Evolutionary conservation across 2,888 invertebrate species (phyloP), one percentile per base, ranked within the genome.

Genomic region (Drosophila limbata): DNA sequence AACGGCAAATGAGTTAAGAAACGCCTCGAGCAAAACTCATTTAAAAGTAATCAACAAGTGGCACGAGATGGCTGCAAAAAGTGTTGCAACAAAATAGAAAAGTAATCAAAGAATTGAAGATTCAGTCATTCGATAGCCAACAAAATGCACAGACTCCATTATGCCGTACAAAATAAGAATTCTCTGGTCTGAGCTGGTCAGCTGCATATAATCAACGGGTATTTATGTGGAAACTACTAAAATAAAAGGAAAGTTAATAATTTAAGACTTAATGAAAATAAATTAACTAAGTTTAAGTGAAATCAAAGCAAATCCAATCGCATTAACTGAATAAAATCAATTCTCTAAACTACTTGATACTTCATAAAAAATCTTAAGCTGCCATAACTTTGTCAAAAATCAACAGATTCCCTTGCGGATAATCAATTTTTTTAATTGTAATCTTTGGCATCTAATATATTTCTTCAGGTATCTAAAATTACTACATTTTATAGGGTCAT

Each of bases 21-120:
- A 69, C 69, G 85, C 81, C 82, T 57, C 45, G 51, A 76, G 87
- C 69, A 66, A 83, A 87, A 85, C 89, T 86, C 87, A 81, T 88
- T 88, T 84, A 86, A 88, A 85, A 85, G 84, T 84, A 87, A 85
- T 85, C 85, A 85, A 84, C 84, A 86, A 86, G 84, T 82, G 76
- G 82, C 68, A 69, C 39, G 59, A 68, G 76, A 83, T 69, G 61
- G 56, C 50, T 57, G 59, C 48, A 51, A 50, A 52, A 60, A 61
- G 52, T 42, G 35, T 10, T 62, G 63, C 73, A 69, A 62, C 61
- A 59, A 73, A 62, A 69, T 65, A 40, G 62, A 65, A 65, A 73
- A 65, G 55, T 69, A 73, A 76, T 78, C 76, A 73, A 73, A 61
- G 55, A 37, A 47, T 59, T 67, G 47, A 67, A 63, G 59, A 67